Evolutionary conservation across 2,113 vertebrate species (phyloP).

Genomic region (Brachyhypopomus occidentalis): DNA sequence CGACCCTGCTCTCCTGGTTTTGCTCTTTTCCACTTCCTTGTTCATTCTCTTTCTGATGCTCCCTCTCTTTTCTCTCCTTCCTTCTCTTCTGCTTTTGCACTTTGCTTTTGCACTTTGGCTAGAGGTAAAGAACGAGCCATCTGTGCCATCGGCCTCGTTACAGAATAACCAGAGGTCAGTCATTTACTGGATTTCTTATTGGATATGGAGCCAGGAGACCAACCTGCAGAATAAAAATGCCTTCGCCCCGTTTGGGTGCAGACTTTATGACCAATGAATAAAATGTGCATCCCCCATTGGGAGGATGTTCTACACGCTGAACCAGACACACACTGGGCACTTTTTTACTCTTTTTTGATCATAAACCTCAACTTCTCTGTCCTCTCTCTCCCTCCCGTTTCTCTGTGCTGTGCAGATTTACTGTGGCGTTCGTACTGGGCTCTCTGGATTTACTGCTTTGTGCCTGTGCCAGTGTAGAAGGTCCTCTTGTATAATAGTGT

Average conservation of each 20-base stretch:
- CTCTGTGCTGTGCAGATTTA: conserved; percentile 9
- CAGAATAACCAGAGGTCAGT: no score
- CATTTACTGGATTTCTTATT: no score
- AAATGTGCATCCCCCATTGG: no score
- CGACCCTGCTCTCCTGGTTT: not conserved
- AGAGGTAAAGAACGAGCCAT: not conserved
- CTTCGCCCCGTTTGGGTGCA: no score
- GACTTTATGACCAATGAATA: no score
- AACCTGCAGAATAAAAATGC: no score
- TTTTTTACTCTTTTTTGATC: conserved; percentile 4
- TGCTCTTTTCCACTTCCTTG: not conserved
- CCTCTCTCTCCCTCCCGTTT: not conserved
- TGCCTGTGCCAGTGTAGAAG: conserved; percentile 19
- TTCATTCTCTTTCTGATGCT: not conserved
- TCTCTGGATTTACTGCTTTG: conserved; percentile 21
- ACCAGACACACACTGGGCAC: not conserved
- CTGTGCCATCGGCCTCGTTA: no score
- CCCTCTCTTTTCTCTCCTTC: no score
- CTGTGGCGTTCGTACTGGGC: conserved; percentile 8
- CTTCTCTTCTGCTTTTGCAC: not conserved
- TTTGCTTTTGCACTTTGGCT: not conserved
- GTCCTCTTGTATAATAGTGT: conserved; percentile 37
- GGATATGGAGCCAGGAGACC: no score
- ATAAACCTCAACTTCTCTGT: not conserved
- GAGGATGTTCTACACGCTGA: not conserved